Conservation (phyloP, 2,888 invertebrate genomes). For the Panopea generosa region DNA sequence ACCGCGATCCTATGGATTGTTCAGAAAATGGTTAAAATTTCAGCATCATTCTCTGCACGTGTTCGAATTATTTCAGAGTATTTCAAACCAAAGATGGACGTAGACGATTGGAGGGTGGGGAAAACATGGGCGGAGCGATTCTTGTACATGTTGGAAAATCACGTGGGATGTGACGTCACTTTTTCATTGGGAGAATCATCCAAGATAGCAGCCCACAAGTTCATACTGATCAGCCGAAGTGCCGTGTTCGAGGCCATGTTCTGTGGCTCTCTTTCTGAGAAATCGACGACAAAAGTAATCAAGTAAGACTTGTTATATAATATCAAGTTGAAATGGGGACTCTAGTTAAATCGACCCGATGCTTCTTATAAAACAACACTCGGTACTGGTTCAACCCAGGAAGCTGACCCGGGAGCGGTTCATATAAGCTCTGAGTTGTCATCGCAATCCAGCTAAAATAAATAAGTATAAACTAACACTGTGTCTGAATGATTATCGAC, state of each 20-base stretch:
- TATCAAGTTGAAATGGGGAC: background rate
- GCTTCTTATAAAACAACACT: too few species aligned
- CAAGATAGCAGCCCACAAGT: constrained; percentile 51
- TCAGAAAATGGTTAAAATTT: too few species aligned
- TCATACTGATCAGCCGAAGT: constrained; percentile 55
- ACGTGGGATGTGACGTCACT: constrained; percentile 61
- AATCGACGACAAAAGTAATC: constrained; percentile 21
- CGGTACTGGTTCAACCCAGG: too few species aligned
- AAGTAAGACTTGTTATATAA: too few species aligned
- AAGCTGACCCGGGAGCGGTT: too few species aligned
- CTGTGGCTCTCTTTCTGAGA: constrained; percentile 58
- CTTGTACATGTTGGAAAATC: constrained; percentile 53
- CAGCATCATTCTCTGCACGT: too few species aligned
- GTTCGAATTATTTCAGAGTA: constrained; percentile 23
- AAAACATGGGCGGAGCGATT: constrained; percentile 47
- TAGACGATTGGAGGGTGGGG: constrained; percentile 51
- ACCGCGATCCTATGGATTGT: too few species aligned
- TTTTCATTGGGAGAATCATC: constrained; percentile 26
- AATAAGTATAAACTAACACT: too few species aligned
- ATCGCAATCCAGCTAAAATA: too few species aligned
- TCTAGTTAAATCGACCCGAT: too few species aligned
- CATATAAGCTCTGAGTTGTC: too few species aligned
- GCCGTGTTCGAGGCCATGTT: constrained; percentile 66
- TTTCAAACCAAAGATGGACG: constrained; percentile 48
- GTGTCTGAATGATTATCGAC: background rate